These are phyloP conservation scores for Drosophila suboccidentalis DNA, from an alignment of 2,888 invertebrate species.

Conservation along the genomic window DNA sequence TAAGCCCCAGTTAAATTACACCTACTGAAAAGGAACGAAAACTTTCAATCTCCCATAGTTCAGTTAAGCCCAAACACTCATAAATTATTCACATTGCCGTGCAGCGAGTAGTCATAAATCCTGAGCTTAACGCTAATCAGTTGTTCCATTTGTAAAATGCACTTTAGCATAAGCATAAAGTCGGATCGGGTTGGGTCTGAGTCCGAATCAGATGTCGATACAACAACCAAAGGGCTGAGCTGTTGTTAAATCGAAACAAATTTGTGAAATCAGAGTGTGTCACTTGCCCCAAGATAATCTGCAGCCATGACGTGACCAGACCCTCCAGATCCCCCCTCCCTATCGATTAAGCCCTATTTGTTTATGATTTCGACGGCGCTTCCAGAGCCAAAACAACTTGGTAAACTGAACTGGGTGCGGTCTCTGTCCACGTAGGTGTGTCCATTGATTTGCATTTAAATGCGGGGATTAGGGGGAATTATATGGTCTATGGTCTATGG, in stretches of 20 bases:
- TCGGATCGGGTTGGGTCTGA: conserved; percentile 1
- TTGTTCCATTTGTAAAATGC: conserved; percentile 67
- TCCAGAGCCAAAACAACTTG: conserved; percentile 34
- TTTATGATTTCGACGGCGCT: conserved; percentile 64
- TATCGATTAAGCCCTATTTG: conserved; percentile 51
- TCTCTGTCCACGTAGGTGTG: conserved; percentile 58
- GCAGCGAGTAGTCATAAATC: conserved; percentile 60
- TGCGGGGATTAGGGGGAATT: conserved; percentile 23
- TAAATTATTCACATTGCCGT: conserved; percentile 59
- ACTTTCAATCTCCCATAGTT: conserved; percentile 45
- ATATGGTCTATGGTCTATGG: neutral
- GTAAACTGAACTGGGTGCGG: conserved; percentile 57
- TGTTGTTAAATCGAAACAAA: conserved; percentile 65
- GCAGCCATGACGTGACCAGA: conserved; percentile 59
- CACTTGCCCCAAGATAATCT: conserved; percentile 68
- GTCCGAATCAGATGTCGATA: conserved; percentile 24
- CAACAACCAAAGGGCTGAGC: conserved; percentile 46
- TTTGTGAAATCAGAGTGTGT: conserved; percentile 63
- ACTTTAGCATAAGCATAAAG: conserved; percentile 43
- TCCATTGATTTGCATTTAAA: conserved; percentile 74
- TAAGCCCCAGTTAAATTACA: conserved; percentile 9
- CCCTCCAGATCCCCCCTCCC: neutral
- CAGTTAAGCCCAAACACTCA: conserved; percentile 42
- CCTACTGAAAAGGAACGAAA: conserved; percentile 20
- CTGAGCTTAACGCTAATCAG: conserved; percentile 68